These are phyloP conservation scores for Oreortyx pictus DNA, from an alignment of 2,797 vertebrate genomes.

Conservation along the genomic window DNA sequence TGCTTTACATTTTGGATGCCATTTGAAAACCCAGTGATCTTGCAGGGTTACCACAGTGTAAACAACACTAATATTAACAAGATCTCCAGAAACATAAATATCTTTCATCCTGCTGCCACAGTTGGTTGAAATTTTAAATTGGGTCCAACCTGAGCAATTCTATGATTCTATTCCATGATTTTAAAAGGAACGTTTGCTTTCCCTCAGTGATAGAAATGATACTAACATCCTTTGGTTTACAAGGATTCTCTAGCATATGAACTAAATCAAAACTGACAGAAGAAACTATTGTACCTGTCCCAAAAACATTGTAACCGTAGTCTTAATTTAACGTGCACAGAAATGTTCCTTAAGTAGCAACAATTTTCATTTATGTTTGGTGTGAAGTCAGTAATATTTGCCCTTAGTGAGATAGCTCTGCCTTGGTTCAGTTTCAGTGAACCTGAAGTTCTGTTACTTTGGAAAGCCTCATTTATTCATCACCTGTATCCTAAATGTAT, in stretches of 20 bases:
- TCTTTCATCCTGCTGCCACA: neutral
- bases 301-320: neutral
- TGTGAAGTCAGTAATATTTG: neutral
- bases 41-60: rapidly evolving
- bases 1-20: neutral
- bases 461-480: neutral
- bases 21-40: neutral
- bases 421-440: neutral
- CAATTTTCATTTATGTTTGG: neutral
- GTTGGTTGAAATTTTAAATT: neutral
- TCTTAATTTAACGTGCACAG: neutral
- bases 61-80: neutral
- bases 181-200: too few species aligned
- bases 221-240: too few species aligned
- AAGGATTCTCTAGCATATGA: neutral
- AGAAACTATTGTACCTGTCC: neutral
- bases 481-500: neutral
- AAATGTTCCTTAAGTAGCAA: neutral
- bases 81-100: neutral
- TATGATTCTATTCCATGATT: too few species aligned
- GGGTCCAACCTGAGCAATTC: too few species aligned
- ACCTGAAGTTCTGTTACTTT: neutral
- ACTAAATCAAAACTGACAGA: neutral
- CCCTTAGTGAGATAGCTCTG: neutral
- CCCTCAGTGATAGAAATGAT: too few species aligned